Evolutionary conservation across 1,140 invertebrate genomes (phyloP), one percentile per base, ranked within the genome.

Genomic region (Choristoneura fumiferana): DNA sequence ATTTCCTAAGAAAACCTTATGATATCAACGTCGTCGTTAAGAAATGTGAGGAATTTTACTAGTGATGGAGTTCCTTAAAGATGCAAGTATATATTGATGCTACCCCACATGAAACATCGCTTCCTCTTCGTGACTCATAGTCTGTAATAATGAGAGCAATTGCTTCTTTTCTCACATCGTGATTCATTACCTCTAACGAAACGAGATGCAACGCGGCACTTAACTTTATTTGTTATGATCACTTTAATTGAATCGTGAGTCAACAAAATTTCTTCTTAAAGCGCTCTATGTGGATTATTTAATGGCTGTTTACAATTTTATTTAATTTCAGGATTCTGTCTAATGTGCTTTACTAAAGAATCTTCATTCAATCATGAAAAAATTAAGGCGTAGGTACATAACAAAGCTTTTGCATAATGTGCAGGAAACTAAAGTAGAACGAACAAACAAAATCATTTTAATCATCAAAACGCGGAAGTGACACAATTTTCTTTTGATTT

Each of bases 161-260:
- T 85, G 80, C 79, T 67, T 71, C 80, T 82, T 81, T 84, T 87
- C 82, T 81, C 84, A 84, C 80, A 81, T 82, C 71, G 78, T 85
- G 82, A 87, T 87, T 84, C 84, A 77, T 68, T 62, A 71, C 72
- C 75, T 73, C 76, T 74, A 71, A 73, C 71, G 71, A 71, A 74
- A 77, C 70, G 67, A 70, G 69, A 71, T 65, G 63, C 73, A 63
- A 56, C 55, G 59, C 67, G 59, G 65, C 78, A 71, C 71, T 80
- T 65, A 54, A 77, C 60, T 73, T 78, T 79, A 73, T 81, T 78
- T 82, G 71, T 86, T 81, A 67, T 73, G 58, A 73, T 69, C 73
- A 63, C 62, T 76, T 83, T 77, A 80, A 84, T 84, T 78, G 70
- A 76, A 68, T 60, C 62, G 72, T 71, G 72, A 79, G 67, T 67